phyloP scores from a whole-genome alignment of 1,140 invertebrate genomes.

The Apis dorsata region DNA sequence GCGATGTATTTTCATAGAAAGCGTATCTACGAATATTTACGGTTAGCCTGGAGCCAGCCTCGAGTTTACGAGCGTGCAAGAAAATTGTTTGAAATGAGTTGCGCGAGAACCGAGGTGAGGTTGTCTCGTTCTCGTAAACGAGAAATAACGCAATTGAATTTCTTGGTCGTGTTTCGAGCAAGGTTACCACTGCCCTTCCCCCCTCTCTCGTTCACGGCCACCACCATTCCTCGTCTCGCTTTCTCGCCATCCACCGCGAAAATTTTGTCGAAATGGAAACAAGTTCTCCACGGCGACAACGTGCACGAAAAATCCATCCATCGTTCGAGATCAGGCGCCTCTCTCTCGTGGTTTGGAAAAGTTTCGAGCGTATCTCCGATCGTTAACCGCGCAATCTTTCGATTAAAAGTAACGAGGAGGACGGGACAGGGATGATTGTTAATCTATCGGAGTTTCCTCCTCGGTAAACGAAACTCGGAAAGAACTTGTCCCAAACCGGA shows the following conservation, averaged over 20 bases:
- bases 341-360: neutral
- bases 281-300: neutral
- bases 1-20: neutral
- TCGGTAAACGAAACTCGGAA: slow-evolving; percentile 25
- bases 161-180: neutral
- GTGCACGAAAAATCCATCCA: neutral
- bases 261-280: neutral
- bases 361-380: neutral
- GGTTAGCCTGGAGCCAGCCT: neutral
- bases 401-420: neutral
- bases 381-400: neutral
- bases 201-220: neutral
- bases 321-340: neutral
- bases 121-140: slow-evolving; percentile 28
- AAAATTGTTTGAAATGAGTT: slow-evolving; percentile 52
- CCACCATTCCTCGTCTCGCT: neutral
- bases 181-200: neutral
- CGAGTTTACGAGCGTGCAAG: slow-evolving; percentile 32
- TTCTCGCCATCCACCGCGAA: neutral
- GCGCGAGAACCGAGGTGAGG: neutral
- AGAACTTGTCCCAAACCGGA: slow-evolving; percentile 12
- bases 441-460: slow-evolving; percentile 3
- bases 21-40: slow-evolving; percentile 11
- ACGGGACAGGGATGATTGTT: neutral
- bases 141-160: slow-evolving; percentile 39